Evolutionary conservation across 2,113 vertebrate species (phyloP).

Genomic region (Saguinus imperator): DNA sequence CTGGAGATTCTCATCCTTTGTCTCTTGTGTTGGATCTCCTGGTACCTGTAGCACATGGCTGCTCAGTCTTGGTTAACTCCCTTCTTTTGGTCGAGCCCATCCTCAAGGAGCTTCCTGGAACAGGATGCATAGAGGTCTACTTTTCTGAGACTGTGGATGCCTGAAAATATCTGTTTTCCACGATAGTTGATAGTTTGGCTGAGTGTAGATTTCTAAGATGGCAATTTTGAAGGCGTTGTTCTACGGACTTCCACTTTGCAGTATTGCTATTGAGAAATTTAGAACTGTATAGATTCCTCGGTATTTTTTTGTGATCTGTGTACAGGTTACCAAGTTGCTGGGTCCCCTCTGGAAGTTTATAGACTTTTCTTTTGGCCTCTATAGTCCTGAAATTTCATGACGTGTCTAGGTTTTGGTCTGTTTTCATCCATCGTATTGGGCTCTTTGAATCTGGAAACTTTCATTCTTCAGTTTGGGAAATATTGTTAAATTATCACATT

Average conservation of each 20-base stretch:
- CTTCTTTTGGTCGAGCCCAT: background rate
- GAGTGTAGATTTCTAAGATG: background rate
- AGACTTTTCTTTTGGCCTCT: background rate
- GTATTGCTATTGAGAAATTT: conserved; percentile 24
- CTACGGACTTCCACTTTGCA: background rate
- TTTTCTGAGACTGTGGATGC: background rate
- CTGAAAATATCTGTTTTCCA: background rate
- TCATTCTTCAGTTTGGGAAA: background rate
- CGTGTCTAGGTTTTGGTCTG: background rate
- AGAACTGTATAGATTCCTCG: background rate
- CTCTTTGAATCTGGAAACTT: conserved; percentile 17
- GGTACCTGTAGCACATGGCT: background rate
- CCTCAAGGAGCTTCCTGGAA: background rate
- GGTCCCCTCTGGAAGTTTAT: background rate
- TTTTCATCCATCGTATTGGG: background rate
- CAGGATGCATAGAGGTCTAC: background rate
- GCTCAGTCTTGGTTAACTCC: background rate
- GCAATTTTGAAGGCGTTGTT: conserved; percentile 2
- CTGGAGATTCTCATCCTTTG: background rate
- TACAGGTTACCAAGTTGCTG: background rate
- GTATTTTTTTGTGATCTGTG: background rate
- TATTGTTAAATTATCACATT: conserved; percentile 20
- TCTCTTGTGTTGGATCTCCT: background rate
- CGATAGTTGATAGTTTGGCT: background rate
- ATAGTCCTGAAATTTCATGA: background rate